A percentile compares a stretch with the other conserved stretches of the same genome.
Conservation (phyloP, 2,888 invertebrate genomes). For the Drosophila kuntzei region DNA sequence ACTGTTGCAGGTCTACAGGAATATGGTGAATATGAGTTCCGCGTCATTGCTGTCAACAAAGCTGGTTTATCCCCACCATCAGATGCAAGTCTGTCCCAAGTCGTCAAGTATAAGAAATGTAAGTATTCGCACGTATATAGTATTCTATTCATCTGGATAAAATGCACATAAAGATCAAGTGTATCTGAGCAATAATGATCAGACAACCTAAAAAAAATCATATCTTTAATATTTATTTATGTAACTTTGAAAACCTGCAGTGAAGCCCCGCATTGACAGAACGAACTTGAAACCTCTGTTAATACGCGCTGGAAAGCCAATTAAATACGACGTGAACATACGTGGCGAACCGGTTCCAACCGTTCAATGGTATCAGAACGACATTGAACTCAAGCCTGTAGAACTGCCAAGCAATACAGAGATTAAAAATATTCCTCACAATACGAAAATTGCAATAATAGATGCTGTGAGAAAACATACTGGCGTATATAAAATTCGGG, state of each 20-base stretch:
- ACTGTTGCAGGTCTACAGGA: conserved; percentile 94
- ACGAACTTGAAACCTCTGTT: conserved; percentile 95
- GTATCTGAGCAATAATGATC: too few species aligned
- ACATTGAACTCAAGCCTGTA: conserved; percentile 90
- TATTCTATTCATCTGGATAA: neutral
- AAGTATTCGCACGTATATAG: conserved; percentile 85
- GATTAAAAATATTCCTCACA: conserved; percentile 95
- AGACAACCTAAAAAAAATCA: too few species aligned
- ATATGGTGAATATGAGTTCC: conserved; percentile 96
- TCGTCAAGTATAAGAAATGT: conserved; percentile 95
- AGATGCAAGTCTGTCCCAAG: conserved; percentile 95
- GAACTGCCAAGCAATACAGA: conserved; percentile 87
- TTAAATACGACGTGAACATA: conserved; percentile 97
- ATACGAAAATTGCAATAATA: conserved; percentile 93
- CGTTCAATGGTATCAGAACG: conserved; percentile 95
- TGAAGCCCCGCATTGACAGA: conserved; percentile 98
- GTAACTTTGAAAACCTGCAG: conserved; percentile 85
- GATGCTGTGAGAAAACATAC: conserved; percentile 93
- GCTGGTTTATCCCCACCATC: conserved; percentile 96
- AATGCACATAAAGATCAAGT: too few species aligned
- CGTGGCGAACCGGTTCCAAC: conserved; percentile 98
- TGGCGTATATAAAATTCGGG: conserved; percentile 95
- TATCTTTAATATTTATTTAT: neutral
- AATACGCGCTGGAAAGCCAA: conserved; percentile 95
- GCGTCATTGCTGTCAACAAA: conserved; percentile 95